A percentile compares a stretch with the other conserved stretches of the same genome.
These are phyloP conservation scores for Cygnus buccinator DNA, from an alignment of 2,113 vertebrate species.

Conservation along the genomic window DNA sequence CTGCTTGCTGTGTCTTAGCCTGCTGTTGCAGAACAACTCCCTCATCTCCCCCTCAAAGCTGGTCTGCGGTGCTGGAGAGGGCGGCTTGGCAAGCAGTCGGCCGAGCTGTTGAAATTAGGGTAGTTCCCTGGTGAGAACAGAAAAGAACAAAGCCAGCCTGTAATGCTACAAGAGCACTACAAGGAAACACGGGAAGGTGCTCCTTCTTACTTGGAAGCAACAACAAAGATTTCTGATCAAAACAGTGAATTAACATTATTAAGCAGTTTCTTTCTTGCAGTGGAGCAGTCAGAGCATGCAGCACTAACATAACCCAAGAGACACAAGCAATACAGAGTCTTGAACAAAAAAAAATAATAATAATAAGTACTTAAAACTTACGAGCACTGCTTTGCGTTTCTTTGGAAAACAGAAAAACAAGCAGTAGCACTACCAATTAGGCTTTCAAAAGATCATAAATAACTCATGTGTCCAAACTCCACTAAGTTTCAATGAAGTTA, in stretches of 20 bases:
- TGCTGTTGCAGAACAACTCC: not conserved
- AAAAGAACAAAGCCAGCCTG: conserved; percentile 50
- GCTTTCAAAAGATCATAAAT: conserved; percentile 45
- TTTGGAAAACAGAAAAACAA: conserved; percentile 19
- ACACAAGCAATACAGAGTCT: not conserved
- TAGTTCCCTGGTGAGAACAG: not conserved
- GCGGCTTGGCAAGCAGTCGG: not conserved
- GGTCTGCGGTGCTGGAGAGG: not conserved
- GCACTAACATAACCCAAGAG: not conserved
- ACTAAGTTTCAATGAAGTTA: not conserved
- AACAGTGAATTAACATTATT: conserved; percentile 13
- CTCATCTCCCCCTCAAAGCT: not conserved
- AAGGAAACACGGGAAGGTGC: conserved; percentile 11
- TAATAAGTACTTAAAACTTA: not conserved
- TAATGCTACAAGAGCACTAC: conserved; percentile 8
- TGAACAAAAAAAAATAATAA: not conserved
- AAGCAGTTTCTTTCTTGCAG: not conserved
- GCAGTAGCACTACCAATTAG: not conserved
- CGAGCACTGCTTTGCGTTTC: not conserved
- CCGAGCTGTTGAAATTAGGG: conserved; percentile 23
- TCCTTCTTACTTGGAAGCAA: not conserved
- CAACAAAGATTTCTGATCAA: not conserved
- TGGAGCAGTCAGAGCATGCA: not conserved
- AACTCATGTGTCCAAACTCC: conserved; percentile 4
- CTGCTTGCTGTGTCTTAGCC: not conserved